Percentiles rank a stretch among this genome's conserved stretches.
phyloP scores from a whole-genome alignment of 2,797 vertebrate genomes.

The Dallia pectoralis region DNA sequence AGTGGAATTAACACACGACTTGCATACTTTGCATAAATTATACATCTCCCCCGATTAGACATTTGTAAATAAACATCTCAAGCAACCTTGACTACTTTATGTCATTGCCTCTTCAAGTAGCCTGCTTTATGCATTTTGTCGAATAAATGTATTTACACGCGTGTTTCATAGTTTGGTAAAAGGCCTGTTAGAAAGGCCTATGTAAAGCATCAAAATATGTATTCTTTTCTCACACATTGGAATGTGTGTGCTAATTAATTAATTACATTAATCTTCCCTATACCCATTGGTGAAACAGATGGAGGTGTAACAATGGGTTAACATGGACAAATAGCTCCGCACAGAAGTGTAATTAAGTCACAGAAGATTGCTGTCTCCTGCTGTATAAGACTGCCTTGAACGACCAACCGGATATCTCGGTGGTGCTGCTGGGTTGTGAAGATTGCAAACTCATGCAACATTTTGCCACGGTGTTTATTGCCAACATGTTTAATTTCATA shows the following conservation, averaged over 20 bases:
- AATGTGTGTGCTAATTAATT: background rate
- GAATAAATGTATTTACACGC: background rate
- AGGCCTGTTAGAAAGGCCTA: too few species aligned
- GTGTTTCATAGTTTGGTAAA: background rate
- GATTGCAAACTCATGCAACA: background rate
- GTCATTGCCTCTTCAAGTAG: too few species aligned
- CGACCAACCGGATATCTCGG: slow-evolving; percentile 6
- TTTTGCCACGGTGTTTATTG: too few species aligned
- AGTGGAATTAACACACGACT: too few species aligned
- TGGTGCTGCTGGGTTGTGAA: slow-evolving; percentile 13
- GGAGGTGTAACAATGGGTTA: slow-evolving; percentile 14
- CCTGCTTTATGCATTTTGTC: too few species aligned
- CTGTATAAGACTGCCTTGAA: slow-evolving; percentile 9
- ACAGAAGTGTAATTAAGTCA: slow-evolving; percentile 22
- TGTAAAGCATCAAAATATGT: background rate
- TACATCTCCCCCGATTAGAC: too few species aligned
- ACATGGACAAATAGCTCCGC: slow-evolving; percentile 8
- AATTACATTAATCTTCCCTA: background rate
- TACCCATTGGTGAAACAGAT: background rate
- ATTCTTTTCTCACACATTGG: background rate
- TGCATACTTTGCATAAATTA: too few species aligned
- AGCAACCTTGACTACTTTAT: too few species aligned
- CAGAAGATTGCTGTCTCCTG: slow-evolving; percentile 9
- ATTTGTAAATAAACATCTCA: too few species aligned
- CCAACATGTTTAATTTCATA: too few species aligned